These are phyloP conservation scores for Gryon sp. DNA, from an alignment of 1,140 invertebrate genomes.

Conservation along the genomic window DNA sequence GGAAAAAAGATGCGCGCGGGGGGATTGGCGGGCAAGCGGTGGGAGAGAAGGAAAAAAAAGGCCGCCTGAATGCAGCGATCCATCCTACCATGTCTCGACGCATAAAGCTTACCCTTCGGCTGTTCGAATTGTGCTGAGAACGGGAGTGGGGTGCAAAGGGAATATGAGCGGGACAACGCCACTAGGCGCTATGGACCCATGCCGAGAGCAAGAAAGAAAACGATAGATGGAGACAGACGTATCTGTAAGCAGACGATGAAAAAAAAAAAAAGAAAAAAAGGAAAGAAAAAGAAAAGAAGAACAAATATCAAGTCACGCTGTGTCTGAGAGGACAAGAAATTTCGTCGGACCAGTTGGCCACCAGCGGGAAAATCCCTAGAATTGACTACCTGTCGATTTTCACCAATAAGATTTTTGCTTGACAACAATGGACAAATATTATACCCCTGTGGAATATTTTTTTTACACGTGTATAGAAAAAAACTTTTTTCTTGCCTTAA, in stretches of 20 bases:
- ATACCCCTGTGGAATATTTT: too few species aligned
- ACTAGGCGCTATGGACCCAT: conserved; percentile 4
- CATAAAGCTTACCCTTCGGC: conserved; percentile 66
- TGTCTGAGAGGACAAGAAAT: conserved; percentile 47
- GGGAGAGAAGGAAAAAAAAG: conserved; percentile 48
- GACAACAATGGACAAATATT: too few species aligned
- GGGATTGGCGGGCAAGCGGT: conserved; percentile 1
- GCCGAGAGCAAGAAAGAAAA: not conserved
- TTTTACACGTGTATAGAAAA: too few species aligned
- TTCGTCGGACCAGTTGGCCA: conserved; percentile 33
- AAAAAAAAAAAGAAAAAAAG: conserved; percentile 12
- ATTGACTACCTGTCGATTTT: conserved; percentile 60
- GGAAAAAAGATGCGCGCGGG: conserved; percentile 15
- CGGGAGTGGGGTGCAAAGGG: conserved; percentile 27
- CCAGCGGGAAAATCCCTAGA: conserved; percentile 54
- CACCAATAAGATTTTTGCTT: too few species aligned
- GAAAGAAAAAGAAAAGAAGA: conserved; percentile 10
- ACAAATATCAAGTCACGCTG: conserved; percentile 11
- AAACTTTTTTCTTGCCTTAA: too few species aligned
- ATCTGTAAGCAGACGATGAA: too few species aligned
- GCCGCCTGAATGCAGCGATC: conserved; percentile 63
- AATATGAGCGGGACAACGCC: conserved; percentile 48
- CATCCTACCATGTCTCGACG: conserved; percentile 62
- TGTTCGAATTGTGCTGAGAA: conserved; percentile 59
- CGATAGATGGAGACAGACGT: not conserved